Base-by-base conservation (phyloP, 2,888 invertebrate genomes). In the Dioctria rufipes region DNA sequence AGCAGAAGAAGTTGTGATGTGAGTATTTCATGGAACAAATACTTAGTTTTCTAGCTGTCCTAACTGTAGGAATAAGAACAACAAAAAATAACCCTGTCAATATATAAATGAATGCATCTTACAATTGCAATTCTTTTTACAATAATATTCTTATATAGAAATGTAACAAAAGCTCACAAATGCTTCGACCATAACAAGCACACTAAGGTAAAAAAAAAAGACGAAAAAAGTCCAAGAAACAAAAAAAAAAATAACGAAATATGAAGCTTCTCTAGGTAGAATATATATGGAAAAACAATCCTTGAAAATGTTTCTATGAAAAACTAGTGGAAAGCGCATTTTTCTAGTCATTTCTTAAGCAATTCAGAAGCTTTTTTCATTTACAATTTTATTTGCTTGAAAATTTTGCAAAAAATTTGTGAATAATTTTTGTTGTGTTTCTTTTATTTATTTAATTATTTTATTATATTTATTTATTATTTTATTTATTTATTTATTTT, bases 161-260 rank as follows among this genome's bases (percentile, higher is more conserved):
- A 69, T 37, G 25, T 51, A 69, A 69, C 11, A 69, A 39, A 69
- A 69, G 51, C 51, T 51, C 51, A 75, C 42, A 75, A 43, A 75
- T 60, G 73, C 73, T 75, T 75, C 13, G 73, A 75, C 60, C 73
- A 60, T 75, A 75, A 75, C 73, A 75, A 75, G 73, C 73, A 25
- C 25, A 75, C 58, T 60, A 75, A 58, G 25, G 25, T 25, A 25
- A 37, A 75, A 51, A 6, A 8, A 60, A 75, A 71, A 71, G 25
- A 71, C 13, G 2, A 71, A 71, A 40, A n/a, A 6, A 11, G 39
- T 54, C 11, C 25, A 25, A 25, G 25, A 25, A 25, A 25, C 0
- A 25, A 25, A 25, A 39, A 25, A 39, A 63, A 25, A 40, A 39
- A 25, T 37, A 39, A 8, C 37, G 8, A 40, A 37, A 63, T 39